Percentiles rank a stretch among this genome's conserved stretches.
These are phyloP conservation scores for Pseudorhombus dupliciocellatus DNA, from an alignment of 2,113 vertebrate species.

Conservation along the genomic window DNA sequence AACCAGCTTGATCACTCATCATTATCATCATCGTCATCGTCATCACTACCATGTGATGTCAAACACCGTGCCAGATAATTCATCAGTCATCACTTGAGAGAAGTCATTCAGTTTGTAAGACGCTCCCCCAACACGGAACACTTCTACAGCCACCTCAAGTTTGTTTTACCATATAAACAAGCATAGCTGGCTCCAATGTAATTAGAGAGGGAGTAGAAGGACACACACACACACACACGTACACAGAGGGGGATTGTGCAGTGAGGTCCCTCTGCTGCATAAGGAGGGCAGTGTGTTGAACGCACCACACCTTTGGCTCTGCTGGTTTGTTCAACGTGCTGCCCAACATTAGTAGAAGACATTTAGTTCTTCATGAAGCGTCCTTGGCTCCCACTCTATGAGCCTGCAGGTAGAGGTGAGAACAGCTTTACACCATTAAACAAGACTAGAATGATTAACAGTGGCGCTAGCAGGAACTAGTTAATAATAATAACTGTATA, in stretches of 20 bases:
- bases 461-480: too few relatives aligned
- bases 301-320: slow-evolving; percentile 23
- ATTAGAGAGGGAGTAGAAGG: not conserved
- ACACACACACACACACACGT: not conserved
- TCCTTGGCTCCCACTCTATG: slow-evolving; percentile 2
- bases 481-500: too few relatives aligned
- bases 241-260: slow-evolving; percentile 51
- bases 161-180: too few relatives aligned
- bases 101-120: not conserved
- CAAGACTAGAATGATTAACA: too few relatives aligned
- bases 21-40: not conserved
- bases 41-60: not conserved
- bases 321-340: not conserved
- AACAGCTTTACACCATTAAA: not conserved
- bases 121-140: too few relatives aligned
- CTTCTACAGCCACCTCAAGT: not conserved
- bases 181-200: not conserved
- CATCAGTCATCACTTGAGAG: not conserved
- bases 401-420: not conserved
- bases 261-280: slow-evolving; percentile 25
- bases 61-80: not conserved
- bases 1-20: not conserved
- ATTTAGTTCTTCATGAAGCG: not conserved
- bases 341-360: not conserved
- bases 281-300: slow-evolving; percentile 63